A percentile compares a stretch with the other conserved stretches of the same genome.
phyloP scores from a whole-genome alignment of 2,888 invertebrate genomes.

The Lapara coniferarum region DNA sequence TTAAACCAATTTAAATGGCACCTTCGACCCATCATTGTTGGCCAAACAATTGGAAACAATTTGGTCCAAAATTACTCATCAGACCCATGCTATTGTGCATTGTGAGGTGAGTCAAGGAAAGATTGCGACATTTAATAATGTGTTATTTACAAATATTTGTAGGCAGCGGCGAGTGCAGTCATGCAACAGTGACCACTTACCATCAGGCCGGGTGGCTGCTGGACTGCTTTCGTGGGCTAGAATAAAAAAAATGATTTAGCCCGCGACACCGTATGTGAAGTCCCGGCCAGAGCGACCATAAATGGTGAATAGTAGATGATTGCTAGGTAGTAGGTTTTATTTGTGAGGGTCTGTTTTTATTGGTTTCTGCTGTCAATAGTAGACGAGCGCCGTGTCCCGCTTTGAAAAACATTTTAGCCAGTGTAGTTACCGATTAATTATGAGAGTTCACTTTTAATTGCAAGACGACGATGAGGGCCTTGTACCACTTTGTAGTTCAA shows the following conservation, averaged over 20 bases:
- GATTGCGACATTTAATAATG: background rate
- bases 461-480: too few relatives aligned
- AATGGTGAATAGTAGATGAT: too few relatives aligned
- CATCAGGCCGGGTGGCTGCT: background rate
- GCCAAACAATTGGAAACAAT: conserved; percentile 12
- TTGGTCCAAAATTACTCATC: conserved; percentile 13
- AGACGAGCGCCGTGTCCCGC: too few relatives aligned
- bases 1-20: background rate
- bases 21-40: conserved; percentile 18
- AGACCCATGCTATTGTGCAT: conserved; percentile 24
- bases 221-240: background rate
- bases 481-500: too few relatives aligned
- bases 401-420: too few relatives aligned
- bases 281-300: too few relatives aligned
- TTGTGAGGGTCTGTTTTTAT: too few relatives aligned
- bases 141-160: background rate
- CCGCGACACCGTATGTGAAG: too few relatives aligned
- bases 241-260: background rate
- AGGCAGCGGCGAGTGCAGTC: background rate
- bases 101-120: conserved; percentile 1
- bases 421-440: too few relatives aligned
- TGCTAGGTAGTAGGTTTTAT: too few relatives aligned
- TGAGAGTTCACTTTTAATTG: too few relatives aligned
- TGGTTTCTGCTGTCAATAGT: too few relatives aligned
- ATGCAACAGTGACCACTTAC: conserved; percentile 1